Conservation (phyloP, 2,888 invertebrate genomes). For the Pollenia angustigena region DNA sequence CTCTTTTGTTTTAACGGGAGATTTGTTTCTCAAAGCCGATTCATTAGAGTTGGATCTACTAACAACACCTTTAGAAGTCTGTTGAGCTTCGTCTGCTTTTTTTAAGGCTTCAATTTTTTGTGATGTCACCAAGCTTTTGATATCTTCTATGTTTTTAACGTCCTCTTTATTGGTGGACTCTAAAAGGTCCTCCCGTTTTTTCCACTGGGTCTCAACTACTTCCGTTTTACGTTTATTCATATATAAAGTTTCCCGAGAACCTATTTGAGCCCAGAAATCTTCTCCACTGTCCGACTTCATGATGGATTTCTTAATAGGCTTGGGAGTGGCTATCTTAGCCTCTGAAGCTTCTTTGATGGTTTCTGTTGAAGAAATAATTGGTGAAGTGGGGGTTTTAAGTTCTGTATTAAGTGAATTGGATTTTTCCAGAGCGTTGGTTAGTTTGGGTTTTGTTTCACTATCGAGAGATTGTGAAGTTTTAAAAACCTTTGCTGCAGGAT, state of each 20-base stretch:
- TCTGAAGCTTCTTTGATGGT: constrained; percentile 22
- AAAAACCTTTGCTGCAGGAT: too few species aligned
- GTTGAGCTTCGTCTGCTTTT: constrained; percentile 70
- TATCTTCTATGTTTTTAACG: constrained; percentile 73
- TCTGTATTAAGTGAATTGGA: constrained; percentile 28
- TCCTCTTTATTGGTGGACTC: constrained; percentile 69
- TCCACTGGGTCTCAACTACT: constrained; percentile 83
- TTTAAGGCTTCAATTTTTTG: constrained; percentile 75
- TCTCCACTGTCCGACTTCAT: constrained; percentile 82
- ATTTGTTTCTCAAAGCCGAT: constrained; percentile 63
- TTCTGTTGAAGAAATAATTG: constrained; percentile 12
- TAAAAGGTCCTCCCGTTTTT: constrained; percentile 73
- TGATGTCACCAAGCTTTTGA: constrained; percentile 69
- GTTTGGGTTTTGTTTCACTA: neutral
- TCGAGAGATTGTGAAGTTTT: constrained; percentile 35
- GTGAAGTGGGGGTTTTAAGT: constrained; percentile 34
- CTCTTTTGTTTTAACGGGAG: constrained; percentile 23
- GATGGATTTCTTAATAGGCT: constrained; percentile 77
- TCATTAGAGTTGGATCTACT: constrained; percentile 74
- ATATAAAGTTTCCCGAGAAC: constrained; percentile 88
- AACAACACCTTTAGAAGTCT: constrained; percentile 59
- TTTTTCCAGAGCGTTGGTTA: constrained; percentile 31
- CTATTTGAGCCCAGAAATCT: constrained; percentile 89
- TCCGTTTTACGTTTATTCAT: constrained; percentile 86
- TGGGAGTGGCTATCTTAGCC: constrained; percentile 77